Evolutionary conservation across 2,888 invertebrate species (phyloP).

Genomic region (Quadroppia sp.): DNA sequence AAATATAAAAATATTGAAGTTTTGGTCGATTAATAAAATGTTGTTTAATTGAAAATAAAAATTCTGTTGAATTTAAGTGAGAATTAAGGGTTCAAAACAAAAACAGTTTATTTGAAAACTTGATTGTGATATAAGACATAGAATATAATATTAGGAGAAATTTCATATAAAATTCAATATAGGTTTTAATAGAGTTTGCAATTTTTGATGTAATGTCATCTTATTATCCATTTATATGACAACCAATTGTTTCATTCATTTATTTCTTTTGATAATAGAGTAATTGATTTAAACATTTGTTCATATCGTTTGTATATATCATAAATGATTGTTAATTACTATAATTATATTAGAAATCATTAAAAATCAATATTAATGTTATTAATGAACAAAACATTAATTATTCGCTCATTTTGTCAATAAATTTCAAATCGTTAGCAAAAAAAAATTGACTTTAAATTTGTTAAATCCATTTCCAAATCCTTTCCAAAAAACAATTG

Average conservation of each 20-base stretch:
- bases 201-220: neutral
- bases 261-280: constrained; percentile 15
- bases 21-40: no score
- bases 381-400: neutral
- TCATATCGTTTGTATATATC: neutral
- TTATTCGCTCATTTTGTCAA: neutral
- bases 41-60: no score
- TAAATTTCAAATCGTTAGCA: neutral
- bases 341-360: neutral
- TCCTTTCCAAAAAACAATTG: no score
- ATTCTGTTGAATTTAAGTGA: neutral
- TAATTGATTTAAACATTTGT: neutral
- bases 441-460: no score
- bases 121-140: constrained; percentile 6
- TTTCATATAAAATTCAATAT: neutral
- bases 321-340: neutral
- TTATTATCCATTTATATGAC: constrained; percentile 1
- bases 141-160: neutral
- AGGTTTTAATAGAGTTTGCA: neutral
- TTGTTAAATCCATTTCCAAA: no score
- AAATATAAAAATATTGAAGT: no score
- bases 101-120: constrained; percentile 2
- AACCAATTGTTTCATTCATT: neutral
- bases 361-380: neutral
- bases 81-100: neutral